Evolutionary conservation across 2,797 vertebrate species (phyloP).

Genomic region (Sorex maritimensis): DNA sequence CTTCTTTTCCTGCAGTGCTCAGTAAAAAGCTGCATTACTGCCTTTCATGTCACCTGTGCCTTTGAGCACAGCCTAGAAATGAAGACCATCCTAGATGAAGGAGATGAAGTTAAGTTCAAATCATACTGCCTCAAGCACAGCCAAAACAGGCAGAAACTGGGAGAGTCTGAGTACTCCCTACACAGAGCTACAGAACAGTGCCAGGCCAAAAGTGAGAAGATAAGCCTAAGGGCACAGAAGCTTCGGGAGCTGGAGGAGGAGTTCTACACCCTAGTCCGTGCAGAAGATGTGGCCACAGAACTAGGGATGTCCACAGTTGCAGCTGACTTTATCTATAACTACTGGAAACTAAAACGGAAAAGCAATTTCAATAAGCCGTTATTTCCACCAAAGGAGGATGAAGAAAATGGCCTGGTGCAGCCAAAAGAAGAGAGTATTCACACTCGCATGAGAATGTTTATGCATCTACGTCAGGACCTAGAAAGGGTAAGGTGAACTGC

Average conservation of each 20-base stretch:
- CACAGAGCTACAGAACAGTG: slow-evolving; percentile 93
- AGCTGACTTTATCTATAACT: slow-evolving; percentile 97
- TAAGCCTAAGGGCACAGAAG: slow-evolving; percentile 96
- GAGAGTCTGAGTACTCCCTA: slow-evolving; percentile 74
- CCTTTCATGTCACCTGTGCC: slow-evolving; percentile 99
- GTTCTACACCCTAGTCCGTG: slow-evolving; percentile 95
- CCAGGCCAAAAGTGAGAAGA: slow-evolving; percentile 94
- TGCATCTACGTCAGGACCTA: slow-evolving; percentile 98
- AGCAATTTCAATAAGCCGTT: slow-evolving; percentile 97
- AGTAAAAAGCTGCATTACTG: slow-evolving; percentile 98
- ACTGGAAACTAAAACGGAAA: slow-evolving; percentile 99
- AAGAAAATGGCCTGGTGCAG: slow-evolving; percentile 96
- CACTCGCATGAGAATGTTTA: slow-evolving; percentile 99
- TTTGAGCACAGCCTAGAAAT: slow-evolving; percentile 99
- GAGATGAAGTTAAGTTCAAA: slow-evolving; percentile 99
- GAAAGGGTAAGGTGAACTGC: slow-evolving; percentile 94
- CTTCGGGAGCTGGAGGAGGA: slow-evolving; percentile 98
- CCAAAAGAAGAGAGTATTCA: slow-evolving; percentile 99
- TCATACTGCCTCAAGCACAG: slow-evolving; percentile 99
- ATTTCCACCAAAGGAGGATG: slow-evolving; percentile 97
- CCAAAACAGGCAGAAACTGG: slow-evolving; percentile 92
- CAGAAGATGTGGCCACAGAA: slow-evolving; percentile 93
- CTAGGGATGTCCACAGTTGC: slow-evolving; percentile 92
- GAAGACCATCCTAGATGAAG: slow-evolving; percentile 99
- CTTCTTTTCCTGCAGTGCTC: slow-evolving; percentile 93